Conservation (phyloP, 2,797 vertebrate species). For the Octomys mimax region DNA sequence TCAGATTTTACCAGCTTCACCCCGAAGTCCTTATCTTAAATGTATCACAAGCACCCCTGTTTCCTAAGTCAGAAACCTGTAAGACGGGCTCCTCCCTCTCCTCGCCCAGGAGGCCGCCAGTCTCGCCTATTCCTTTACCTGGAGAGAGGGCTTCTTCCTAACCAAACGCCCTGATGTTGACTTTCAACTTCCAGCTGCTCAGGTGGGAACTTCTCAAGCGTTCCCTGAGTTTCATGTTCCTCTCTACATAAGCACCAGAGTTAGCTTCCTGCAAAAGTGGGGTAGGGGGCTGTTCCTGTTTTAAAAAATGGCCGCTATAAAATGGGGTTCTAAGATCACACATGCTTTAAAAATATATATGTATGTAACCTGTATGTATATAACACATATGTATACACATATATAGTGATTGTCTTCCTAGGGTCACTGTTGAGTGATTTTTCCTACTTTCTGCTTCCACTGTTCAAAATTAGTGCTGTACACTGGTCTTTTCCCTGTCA, state of each 20-base stretch:
- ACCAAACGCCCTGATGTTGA: not conserved
- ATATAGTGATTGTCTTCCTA: not conserved
- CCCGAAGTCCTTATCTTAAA: not conserved
- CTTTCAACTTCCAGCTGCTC: not conserved
- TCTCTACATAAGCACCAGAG: not conserved
- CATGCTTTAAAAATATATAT: not conserved
- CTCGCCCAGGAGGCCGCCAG: not conserved
- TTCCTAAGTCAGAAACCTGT: constrained; percentile 53
- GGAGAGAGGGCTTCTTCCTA: not conserved
- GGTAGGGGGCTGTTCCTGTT: not conserved
- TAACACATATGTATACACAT: not conserved
- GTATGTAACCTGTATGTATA: not conserved
- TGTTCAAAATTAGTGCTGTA: not conserved
- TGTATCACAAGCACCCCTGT: not conserved
- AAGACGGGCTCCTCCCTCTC: not conserved
- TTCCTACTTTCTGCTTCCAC: not conserved
- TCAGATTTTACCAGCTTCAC: not conserved
- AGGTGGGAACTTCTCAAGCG: not conserved
- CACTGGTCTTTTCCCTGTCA: not conserved
- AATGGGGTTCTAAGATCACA: not conserved
- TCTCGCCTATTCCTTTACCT: constrained; percentile 6
- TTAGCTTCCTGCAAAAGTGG: not conserved
- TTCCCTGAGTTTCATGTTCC: not conserved
- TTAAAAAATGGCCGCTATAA: not conserved
- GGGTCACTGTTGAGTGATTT: not conserved